phyloP scores from a whole-genome alignment of 2,888 invertebrate species.

The Apoda limacodes region DNA sequence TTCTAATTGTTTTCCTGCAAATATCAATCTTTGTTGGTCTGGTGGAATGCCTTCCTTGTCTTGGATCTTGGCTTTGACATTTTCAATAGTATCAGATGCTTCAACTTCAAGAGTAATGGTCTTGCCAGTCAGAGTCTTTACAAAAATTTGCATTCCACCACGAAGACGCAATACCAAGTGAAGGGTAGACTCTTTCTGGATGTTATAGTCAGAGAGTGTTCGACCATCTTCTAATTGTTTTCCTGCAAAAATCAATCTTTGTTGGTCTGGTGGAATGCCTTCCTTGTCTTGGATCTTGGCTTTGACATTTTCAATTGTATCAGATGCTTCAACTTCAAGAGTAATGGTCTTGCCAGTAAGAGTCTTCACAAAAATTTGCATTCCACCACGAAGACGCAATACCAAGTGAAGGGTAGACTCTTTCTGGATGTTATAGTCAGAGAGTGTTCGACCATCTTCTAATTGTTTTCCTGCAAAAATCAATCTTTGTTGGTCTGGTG shows the following conservation, averaged over 20 bases:
- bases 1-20: conserved; percentile 22
- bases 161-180: conserved; percentile 24
- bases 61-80: conserved; percentile 23
- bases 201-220: conserved; percentile 21
- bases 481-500: conserved; percentile 29
- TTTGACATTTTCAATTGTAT: conserved; percentile 23
- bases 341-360: conserved; percentile 30
- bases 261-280: conserved; percentile 22
- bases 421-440: conserved; percentile 27
- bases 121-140: conserved; percentile 22
- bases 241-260: conserved; percentile 21
- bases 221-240: conserved; percentile 22
- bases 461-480: conserved; percentile 31
- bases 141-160: conserved; percentile 24
- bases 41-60: conserved; percentile 23
- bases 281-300: conserved; percentile 23
- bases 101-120: conserved; percentile 23
- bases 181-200: conserved; percentile 25
- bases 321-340: conserved; percentile 24
- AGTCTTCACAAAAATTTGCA: conserved; percentile 25
- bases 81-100: conserved; percentile 22
- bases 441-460: conserved; percentile 28
- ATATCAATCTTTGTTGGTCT: conserved; percentile 22
- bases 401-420: conserved; percentile 23
- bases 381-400: conserved; percentile 23